phyloP scores from a whole-genome alignment of 2,797 vertebrate species.

The Eurystomus glaucurus region DNA sequence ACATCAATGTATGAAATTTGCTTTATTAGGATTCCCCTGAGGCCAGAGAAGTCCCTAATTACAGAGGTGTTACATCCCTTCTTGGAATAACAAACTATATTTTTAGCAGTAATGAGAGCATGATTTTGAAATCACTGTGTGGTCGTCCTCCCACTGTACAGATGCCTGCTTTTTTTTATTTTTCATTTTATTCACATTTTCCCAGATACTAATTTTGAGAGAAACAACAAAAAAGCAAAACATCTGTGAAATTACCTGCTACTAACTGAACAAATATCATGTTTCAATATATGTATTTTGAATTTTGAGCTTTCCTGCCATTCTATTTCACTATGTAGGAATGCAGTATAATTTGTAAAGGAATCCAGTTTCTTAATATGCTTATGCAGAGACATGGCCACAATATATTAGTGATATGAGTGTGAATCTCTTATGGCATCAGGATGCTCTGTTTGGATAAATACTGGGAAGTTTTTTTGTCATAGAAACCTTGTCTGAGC shows the following conservation, averaged over 20 bases:
- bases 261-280: background rate
- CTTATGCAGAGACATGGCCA: background rate
- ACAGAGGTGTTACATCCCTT: constrained; percentile 75
- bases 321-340: background rate
- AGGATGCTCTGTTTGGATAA: background rate
- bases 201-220: constrained; percentile 19
- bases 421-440: background rate
- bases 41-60: constrained; percentile 75
- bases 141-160: constrained; percentile 36
- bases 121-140: constrained; percentile 72
- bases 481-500: background rate
- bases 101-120: constrained; percentile 72
- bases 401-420: background rate
- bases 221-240: constrained; percentile 15
- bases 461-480: background rate
- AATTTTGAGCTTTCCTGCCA: background rate
- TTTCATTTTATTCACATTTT: constrained; percentile 25
- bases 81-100: constrained; percentile 76
- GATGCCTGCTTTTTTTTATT: background rate
- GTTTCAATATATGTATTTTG: background rate
- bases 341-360: background rate
- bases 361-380: background rate
- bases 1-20: constrained; percentile 80
- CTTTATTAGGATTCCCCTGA: constrained; percentile 78
- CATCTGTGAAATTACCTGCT: background rate